These are phyloP conservation scores for Lethenteron reissneri DNA, from an alignment of 2,113 vertebrate genomes.

Conservation along the genomic window DNA sequence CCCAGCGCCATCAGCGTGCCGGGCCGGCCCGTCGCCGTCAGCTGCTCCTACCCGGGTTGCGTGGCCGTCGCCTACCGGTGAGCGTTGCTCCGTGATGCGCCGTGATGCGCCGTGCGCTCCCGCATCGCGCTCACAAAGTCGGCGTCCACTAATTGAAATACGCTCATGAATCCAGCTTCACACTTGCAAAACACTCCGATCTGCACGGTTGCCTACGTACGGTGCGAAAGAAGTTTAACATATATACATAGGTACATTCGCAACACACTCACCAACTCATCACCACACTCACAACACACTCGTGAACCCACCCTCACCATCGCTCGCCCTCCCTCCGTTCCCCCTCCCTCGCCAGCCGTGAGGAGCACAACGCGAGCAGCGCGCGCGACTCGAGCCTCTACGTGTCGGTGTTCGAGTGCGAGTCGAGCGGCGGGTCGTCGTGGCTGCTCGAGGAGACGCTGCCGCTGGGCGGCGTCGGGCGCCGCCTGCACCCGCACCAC, in stretches of 20 bases:
- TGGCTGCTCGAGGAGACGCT: conserved; percentile 94
- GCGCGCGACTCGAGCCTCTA: not conserved
- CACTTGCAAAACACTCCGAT: too few species aligned
- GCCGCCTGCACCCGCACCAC: conserved; percentile 57
- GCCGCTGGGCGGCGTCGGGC: conserved; percentile 65
- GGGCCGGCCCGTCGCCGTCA: conserved; percentile 77
- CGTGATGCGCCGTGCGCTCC: too few species aligned
- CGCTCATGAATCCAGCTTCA: too few species aligned
- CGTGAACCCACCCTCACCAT: not conserved
- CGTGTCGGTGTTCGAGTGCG: conserved; percentile 95
- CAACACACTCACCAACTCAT: too few species aligned
- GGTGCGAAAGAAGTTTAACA: too few species aligned
- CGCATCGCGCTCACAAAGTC: too few species aligned
- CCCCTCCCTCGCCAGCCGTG: not conserved
- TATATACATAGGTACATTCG: too few species aligned
- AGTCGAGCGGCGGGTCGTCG: conserved; percentile 89
- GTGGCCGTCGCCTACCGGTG: conserved; percentile 84
- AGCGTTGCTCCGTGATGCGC: conserved; percentile 28
- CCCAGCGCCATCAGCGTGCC: conserved; percentile 55
- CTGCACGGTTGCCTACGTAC: too few species aligned
- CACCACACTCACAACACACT: not conserved
- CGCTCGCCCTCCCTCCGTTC: not conserved
- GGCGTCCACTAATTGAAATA: too few species aligned
- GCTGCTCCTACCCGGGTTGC: conserved; percentile 84
- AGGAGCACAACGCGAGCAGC: not conserved